A percentile compares a stretch with the other conserved stretches of the same genome.
These are phyloP conservation scores for Actinia tenebrosa DNA, from an alignment of 64 coral and sea anemone genomes.

Conservation along the genomic window DNA sequence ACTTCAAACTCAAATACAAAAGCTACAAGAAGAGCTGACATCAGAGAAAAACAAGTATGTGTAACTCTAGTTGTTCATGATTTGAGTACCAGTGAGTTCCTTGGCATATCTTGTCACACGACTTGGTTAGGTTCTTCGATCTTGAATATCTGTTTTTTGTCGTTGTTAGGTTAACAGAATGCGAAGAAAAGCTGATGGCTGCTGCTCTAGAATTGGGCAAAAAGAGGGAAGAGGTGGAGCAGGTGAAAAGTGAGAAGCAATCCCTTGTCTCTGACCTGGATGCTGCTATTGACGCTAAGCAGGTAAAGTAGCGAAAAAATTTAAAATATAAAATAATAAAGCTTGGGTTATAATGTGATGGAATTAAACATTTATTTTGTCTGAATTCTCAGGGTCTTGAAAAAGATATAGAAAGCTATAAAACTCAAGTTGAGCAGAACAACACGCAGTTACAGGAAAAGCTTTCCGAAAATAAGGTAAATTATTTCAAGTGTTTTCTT, in stretches of 20 bases:
- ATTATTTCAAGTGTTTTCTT: neutral
- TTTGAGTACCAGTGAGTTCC: too few relatives aligned
- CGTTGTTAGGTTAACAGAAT: neutral
- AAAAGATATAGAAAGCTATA: constrained; percentile 9
- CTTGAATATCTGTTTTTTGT: neutral
- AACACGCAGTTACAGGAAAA: constrained; percentile 8
- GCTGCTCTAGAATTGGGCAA: constrained; percentile 9
- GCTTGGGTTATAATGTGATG: neutral
- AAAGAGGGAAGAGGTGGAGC: neutral
- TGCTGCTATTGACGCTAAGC: neutral
- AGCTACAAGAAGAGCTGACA: constrained; percentile 35
- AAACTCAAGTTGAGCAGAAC: neutral
- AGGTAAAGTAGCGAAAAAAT: neutral
- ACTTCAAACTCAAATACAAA: constrained; percentile 41
- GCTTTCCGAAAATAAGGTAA: neutral
- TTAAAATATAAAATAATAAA: neutral
- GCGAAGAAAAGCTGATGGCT: constrained; percentile 11
- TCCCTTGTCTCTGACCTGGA: constrained; percentile 3
- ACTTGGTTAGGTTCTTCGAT: neutral
- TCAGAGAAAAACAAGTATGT: constrained; percentile 69
- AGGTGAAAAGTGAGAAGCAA: neutral
- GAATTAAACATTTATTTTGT: neutral
- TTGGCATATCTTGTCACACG: too few relatives aligned
- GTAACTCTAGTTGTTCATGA: neutral
- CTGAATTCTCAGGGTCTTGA: neutral